Conservation (phyloP, 2,797 vertebrate species). For the Sebastolobus altivelis region DNA sequence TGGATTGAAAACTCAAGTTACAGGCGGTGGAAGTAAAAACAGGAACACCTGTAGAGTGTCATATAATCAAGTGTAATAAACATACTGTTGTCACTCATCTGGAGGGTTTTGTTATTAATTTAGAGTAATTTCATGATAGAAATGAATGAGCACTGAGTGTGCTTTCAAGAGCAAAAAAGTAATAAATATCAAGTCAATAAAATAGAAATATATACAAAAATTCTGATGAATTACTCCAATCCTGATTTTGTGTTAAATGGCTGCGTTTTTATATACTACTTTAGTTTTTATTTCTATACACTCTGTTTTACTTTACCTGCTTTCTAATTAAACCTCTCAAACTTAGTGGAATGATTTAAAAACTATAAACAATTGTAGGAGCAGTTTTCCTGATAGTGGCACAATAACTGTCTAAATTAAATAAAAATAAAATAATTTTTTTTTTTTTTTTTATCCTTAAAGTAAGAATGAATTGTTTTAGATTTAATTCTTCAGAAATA, state of each 20-base stretch:
- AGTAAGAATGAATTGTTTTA: background rate
- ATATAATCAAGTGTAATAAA: background rate
- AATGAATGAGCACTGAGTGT: background rate
- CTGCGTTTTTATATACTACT: background rate
- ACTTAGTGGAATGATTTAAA: background rate
- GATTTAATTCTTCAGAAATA: background rate
- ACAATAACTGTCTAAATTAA: background rate
- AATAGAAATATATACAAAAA: background rate
- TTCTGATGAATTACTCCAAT: background rate
- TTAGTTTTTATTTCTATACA: background rate
- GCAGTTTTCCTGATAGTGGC: background rate
- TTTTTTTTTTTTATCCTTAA: background rate
- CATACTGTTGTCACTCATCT: background rate
- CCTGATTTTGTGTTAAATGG: background rate
- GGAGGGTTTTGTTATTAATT: background rate
- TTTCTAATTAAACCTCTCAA: background rate
- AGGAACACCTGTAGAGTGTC: background rate
- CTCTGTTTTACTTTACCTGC: background rate
- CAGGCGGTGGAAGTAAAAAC: constrained; percentile 32
- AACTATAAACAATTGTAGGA: background rate
- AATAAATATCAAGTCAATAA: background rate
- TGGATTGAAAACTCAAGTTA: constrained; percentile 24
- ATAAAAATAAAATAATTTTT: background rate
- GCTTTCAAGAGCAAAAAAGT: background rate
- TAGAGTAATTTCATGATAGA: background rate